phyloP scores from a whole-genome alignment of 1,140 invertebrate genomes.

The Habropoda laboriosa region DNA sequence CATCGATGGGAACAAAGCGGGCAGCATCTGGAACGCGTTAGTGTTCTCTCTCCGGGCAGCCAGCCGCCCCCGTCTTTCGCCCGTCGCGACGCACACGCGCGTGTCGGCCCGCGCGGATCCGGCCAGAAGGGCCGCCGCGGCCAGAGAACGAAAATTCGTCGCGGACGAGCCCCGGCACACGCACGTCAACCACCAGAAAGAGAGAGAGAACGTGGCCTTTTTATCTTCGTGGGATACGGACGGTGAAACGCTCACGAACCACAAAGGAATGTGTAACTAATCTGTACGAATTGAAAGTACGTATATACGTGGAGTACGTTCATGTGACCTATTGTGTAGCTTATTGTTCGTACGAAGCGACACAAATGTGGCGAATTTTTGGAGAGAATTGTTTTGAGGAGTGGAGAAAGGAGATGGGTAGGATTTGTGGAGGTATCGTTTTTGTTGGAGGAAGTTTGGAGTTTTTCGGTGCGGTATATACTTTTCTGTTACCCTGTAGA shows the following conservation, averaged over 20 bases:
- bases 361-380: too few species aligned
- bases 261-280: not conserved
- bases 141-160: constrained; percentile 46
- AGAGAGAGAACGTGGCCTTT: not conserved
- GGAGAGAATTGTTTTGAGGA: too few species aligned
- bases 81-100: constrained; percentile 6
- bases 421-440: too few species aligned
- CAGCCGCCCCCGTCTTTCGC: constrained; percentile 49
- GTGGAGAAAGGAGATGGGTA: too few species aligned
- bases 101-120: not conserved
- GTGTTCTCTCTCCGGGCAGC: constrained; percentile 71
- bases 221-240: not conserved
- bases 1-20: constrained; percentile 78
- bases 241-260: not conserved
- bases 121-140: not conserved
- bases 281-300: not conserved
- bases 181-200: constrained; percentile 58
- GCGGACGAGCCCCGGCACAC: constrained; percentile 61
- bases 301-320: not conserved
- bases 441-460: too few species aligned
- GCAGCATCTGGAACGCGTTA: constrained; percentile 81
- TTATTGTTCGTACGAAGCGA: too few species aligned
- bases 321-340: not conserved
- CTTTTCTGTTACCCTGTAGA: too few species aligned
- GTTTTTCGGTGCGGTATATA: too few species aligned